phyloP scores from a whole-genome alignment of 2,797 vertebrate species.

The Numenius phaeopus region DNA sequence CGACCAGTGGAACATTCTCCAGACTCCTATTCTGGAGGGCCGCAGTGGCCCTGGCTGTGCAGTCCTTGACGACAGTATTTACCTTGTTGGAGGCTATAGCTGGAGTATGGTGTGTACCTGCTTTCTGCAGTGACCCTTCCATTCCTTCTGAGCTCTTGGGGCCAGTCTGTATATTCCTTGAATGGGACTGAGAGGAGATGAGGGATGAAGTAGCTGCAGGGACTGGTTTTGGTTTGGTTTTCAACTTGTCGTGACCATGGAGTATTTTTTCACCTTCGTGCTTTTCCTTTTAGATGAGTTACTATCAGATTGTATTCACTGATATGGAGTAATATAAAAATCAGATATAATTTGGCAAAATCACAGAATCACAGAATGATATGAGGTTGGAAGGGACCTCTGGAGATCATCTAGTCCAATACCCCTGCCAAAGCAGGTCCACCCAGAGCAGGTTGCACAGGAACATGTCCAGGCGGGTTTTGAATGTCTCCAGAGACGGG shows the following conservation, averaged over 20 bases:
- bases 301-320: background rate
- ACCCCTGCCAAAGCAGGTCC: no score
- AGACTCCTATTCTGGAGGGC: constrained; percentile 97
- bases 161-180: no score
- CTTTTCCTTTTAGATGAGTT: background rate
- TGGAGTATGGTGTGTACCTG: constrained; percentile 94
- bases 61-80: constrained; percentile 95
- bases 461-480: no score
- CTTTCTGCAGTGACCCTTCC: background rate
- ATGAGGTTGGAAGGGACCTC: no score
- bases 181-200: background rate
- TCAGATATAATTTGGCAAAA: background rate
- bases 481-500: no score
- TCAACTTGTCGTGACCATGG: background rate
- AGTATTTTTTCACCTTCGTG: background rate
- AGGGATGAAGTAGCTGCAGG: background rate
- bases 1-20: constrained; percentile 98
- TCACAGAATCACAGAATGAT: no score
- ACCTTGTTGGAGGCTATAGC: constrained; percentile 97
- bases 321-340: background rate
- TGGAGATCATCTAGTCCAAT: no score
- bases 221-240: background rate
- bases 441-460: no score
- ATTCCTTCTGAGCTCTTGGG: background rate
- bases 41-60: constrained; percentile 97